Evolutionary conservation across 2,113 vertebrate genomes (phyloP).

Genomic region (Rhabdornis inornatus): DNA sequence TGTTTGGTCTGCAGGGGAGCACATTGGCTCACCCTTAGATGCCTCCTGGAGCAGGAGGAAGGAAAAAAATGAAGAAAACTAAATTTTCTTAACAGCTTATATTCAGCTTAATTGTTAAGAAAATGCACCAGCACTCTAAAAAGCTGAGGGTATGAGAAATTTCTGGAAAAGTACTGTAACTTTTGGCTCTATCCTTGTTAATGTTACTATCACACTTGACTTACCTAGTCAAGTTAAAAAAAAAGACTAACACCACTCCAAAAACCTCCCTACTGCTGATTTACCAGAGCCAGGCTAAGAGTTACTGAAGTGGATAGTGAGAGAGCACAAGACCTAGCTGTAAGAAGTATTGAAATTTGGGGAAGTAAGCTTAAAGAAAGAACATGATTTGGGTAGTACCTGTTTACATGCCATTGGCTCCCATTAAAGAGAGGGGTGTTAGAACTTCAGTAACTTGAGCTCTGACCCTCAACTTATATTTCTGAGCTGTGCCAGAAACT

Average conservation of each 20-base stretch:
- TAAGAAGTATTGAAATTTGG: not conserved
- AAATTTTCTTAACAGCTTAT: not conserved
- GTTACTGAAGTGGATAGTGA: not conserved
- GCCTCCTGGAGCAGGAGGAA: not conserved
- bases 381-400: not conserved
- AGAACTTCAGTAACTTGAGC: not conserved
- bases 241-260: too few species aligned
- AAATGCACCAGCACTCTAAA: not conserved
- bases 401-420: not conserved
- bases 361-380: not conserved
- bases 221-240: not conserved
- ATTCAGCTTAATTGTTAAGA: not conserved
- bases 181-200: not conserved
- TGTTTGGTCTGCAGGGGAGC: not conserved
- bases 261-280: not conserved
- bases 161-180: not conserved
- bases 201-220: not conserved
- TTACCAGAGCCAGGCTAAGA: not conserved
- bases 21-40: not conserved
- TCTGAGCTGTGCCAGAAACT: not conserved
- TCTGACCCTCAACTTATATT: not conserved
- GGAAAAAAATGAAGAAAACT: not conserved
- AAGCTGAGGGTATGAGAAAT: not conserved
- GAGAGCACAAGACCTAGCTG: not conserved
- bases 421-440: not conserved